Conservation (phyloP, 2,888 invertebrate species). For the Lycocerus yunnanus region DNA sequence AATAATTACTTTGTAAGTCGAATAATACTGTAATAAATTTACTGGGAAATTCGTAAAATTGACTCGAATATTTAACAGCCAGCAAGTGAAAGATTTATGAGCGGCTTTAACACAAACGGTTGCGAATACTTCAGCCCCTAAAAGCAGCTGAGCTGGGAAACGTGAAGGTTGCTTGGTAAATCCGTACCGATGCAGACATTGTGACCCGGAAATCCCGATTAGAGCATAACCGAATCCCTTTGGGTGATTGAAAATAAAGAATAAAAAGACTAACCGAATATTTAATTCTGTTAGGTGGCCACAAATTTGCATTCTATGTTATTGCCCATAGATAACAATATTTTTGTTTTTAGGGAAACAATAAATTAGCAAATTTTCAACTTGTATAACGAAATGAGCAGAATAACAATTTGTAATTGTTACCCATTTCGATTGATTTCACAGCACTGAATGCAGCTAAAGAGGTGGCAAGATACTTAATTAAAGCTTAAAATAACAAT, state of each 20-base stretch:
- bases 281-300: background rate
- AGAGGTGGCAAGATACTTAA: no score
- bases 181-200: slow-evolving; percentile 19
- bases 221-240: slow-evolving; percentile 17
- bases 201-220: slow-evolving; percentile 25
- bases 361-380: no score
- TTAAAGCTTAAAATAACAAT: no score
- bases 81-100: slow-evolving; percentile 20
- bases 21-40: slow-evolving; percentile 31
- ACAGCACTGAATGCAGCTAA: no score
- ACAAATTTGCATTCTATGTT: background rate
- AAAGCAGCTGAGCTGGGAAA: slow-evolving; percentile 20
- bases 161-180: slow-evolving; percentile 8
- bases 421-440: no score
- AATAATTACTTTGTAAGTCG: slow-evolving; percentile 16
- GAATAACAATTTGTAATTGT: no score
- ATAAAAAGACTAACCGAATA: background rate
- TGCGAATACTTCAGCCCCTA: slow-evolving; percentile 17
- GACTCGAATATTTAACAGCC: slow-evolving; percentile 12
- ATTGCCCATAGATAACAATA: no score
- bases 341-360: no score
- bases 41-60: slow-evolving; percentile 29
- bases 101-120: slow-evolving; percentile 18
- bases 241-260: slow-evolving; percentile 6
- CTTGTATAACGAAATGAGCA: no score